Evolutionary conservation across 2,113 vertebrate species (phyloP).

Genomic region (Mastomys natalensis): DNA sequence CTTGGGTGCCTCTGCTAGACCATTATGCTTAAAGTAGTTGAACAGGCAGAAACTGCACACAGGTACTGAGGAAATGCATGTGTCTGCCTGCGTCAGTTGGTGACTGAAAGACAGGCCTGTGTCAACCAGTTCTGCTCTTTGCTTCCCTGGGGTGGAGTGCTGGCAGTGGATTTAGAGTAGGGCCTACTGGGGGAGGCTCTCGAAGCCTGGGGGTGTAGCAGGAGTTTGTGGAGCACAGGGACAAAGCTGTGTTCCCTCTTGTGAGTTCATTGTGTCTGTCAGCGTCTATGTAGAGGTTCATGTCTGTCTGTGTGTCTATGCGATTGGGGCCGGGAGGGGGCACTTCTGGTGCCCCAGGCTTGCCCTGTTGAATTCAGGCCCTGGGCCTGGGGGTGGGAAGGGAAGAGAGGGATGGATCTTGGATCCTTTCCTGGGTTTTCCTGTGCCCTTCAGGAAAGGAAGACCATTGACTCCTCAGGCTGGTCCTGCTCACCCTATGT

Average conservation of each 20-base stretch:
- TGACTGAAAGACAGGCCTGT: neutral
- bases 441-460: neutral
- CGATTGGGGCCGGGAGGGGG: conserved; percentile 41
- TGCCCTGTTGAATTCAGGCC: conserved; percentile 61
- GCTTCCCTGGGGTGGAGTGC: neutral
- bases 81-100: conserved; percentile 54
- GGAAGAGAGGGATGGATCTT: neutral
- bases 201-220: neutral
- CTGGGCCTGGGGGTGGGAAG: neutral
- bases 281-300: conserved; percentile 56
- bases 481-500: neutral
- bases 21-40: neutral
- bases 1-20: neutral
- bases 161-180: neutral
- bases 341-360: conserved; percentile 52
- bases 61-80: conserved; percentile 60
- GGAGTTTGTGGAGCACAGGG: conserved; percentile 63
- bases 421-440: conserved; percentile 51
- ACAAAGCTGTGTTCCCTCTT: conserved; percentile 55
- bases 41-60: conserved; percentile 51
- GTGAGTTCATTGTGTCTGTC: conserved; percentile 66
- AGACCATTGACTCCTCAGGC: neutral
- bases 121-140: neutral
- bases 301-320: conserved; percentile 74
- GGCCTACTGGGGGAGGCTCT: neutral